Base-by-base conservation (phyloP, 2,113 vertebrate genomes). In the Ahaetulla prasina region DNA sequence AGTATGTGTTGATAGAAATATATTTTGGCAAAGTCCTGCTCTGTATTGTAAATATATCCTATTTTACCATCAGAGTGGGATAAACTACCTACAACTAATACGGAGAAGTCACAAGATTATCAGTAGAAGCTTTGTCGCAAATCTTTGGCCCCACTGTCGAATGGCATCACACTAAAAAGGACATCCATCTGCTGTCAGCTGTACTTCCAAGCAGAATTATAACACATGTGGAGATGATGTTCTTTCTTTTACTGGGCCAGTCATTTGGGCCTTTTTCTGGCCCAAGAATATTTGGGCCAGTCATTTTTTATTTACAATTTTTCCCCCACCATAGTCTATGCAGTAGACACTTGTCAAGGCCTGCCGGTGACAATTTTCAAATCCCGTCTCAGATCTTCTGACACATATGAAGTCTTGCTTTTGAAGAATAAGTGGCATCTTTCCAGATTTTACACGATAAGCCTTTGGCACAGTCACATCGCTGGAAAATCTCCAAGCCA, bases 361-460 rank as follows among this genome's bases (percentile, higher is more conserved):
- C 96, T 95, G 84, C 91, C 84, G 43, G 3, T 80, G 52, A 9
- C 50, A 8, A 63, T 88, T 57, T 93, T 93, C 89, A 86, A 74
- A 57, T 63, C 47, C 88, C 68, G 3, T 3, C 63, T 99, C 98
- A 99, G 97, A 98, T 98, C 96, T 98, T 99, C 97, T 99, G 99
- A 97, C 99, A 99, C 97, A 99, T 98, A 0, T 99, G 99, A 94
- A 99, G 99, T 96, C 99, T 98, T 96, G 99, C 99, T 97, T 98
- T 99, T 95, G 99, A 99, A 90, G 98, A 99, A 88, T 99, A 99
- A 92, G 98, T 99, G 23, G 99, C 98, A 90, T 99, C 99, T 97
- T 99, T 99, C 99, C 99, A 99, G 94, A 99, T 98, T 98, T 99
- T 99, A 97, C 99, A 99, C 91, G 98, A 98, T 93, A 99, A 97